These are phyloP conservation scores for Cettia cetti DNA, from an alignment of 2,113 vertebrate genomes.

Conservation along the genomic window DNA sequence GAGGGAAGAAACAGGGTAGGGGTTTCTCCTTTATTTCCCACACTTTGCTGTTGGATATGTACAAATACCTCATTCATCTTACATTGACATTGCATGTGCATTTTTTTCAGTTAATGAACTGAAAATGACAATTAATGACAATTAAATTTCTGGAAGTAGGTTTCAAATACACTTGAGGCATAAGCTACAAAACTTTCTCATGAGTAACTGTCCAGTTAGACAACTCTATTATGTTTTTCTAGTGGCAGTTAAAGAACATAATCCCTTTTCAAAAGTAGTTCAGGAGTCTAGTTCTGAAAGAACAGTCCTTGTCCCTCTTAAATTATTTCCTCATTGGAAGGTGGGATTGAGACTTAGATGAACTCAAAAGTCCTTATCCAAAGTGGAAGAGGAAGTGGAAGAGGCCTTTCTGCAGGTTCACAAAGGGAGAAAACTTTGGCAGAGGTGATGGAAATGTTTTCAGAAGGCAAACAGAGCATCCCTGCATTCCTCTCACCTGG, in stretches of 20 bases:
- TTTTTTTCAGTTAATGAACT: neutral
- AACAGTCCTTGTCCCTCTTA: neutral
- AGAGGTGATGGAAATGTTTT: neutral
- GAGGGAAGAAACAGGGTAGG: neutral
- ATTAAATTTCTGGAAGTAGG: neutral
- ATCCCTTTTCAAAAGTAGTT: neutral
- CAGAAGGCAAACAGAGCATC: neutral
- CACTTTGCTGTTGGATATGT: neutral
- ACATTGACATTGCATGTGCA: neutral
- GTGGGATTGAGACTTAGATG: neutral
- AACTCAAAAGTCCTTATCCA: neutral
- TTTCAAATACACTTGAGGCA: neutral
- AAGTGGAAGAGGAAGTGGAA: neutral
- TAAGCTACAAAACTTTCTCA: neutral
- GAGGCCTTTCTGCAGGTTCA: neutral
- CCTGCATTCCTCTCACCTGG: neutral
- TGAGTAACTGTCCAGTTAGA: neutral
- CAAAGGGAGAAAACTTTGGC: neutral
- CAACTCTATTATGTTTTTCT: neutral
- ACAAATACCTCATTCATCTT: neutral
- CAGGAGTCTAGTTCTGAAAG: neutral
- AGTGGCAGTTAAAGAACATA: neutral
- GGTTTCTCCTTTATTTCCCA: neutral
- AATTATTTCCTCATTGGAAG: neutral
- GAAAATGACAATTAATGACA: too few relatives aligned